These are phyloP conservation scores for Mustelus asterias DNA, from an alignment of 2,113 vertebrate genomes.

Conservation along the genomic window DNA sequence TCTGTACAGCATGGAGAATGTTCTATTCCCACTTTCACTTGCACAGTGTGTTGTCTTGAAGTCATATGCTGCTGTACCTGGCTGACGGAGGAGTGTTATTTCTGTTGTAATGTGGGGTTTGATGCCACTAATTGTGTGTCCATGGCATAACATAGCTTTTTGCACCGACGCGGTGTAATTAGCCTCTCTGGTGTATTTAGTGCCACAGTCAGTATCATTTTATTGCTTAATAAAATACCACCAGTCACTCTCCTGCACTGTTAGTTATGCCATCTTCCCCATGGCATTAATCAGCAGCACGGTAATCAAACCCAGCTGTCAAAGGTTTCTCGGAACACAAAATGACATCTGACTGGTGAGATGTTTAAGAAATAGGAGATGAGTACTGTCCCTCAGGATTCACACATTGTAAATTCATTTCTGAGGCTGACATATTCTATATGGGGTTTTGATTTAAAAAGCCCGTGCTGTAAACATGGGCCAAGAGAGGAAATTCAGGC, in stretches of 20 bases:
- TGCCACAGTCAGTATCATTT: slow-evolving; percentile 19
- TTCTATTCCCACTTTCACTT: background rate
- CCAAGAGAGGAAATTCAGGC: background rate
- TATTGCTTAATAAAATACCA: slow-evolving; percentile 32
- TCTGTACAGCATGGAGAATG: background rate
- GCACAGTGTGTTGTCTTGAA: background rate
- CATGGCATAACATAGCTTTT: background rate
- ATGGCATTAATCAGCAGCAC: slow-evolving; percentile 32
- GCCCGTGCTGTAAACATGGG: background rate
- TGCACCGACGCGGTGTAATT: background rate
- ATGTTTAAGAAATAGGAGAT: slow-evolving; percentile 15
- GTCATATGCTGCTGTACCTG: background rate
- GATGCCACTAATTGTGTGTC: slow-evolving; percentile 20
- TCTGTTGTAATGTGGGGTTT: background rate
- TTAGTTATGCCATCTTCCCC: slow-evolving; percentile 35
- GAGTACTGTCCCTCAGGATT: background rate
- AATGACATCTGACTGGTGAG: slow-evolving; percentile 21
- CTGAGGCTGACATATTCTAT: background rate
- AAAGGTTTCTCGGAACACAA: background rate
- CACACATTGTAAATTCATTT: background rate
- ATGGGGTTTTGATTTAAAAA: background rate
- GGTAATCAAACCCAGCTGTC: slow-evolving; percentile 14
- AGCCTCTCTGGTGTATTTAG: slow-evolving; percentile 34
- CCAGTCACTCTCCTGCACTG: background rate
- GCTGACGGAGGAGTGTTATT: background rate